Conservation (phyloP, 2,797 vertebrate species). For the Rhinoraja longicauda region DNA sequence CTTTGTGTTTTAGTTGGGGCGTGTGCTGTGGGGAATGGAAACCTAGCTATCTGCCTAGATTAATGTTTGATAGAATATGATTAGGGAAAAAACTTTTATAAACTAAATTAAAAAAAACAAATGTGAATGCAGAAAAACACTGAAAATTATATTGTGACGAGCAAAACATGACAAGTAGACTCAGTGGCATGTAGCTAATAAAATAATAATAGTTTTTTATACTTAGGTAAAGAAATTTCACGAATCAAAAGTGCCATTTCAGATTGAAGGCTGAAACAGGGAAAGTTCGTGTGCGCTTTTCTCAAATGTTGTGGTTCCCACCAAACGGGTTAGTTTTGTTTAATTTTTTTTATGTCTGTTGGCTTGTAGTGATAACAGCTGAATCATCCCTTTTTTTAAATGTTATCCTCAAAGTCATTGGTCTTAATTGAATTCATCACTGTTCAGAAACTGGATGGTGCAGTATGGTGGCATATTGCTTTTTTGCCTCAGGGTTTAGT, state of each 20-base stretch:
- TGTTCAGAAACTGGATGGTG: not conserved
- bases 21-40: not conserved
- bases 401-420: not conserved
- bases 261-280: not conserved
- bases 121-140: not conserved
- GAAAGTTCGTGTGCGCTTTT: not conserved
- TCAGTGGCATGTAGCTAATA: not conserved
- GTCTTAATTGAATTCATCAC: not conserved
- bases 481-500: not conserved
- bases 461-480: not conserved
- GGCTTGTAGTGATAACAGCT: not conserved
- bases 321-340: not conserved
- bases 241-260: not conserved
- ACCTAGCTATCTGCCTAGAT: not conserved
- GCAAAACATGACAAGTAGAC: not conserved
- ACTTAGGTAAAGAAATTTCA: not conserved
- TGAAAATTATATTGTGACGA: not conserved
- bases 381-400: not conserved
- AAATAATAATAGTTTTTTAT: not conserved
- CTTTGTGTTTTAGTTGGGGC: not conserved
- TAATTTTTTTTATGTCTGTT: not conserved
- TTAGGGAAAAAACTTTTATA: not conserved
- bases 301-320: not conserved
- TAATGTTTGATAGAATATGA: not conserved
- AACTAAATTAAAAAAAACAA: not conserved